Base-by-base conservation (phyloP, 2,888 invertebrate species). In the Coelinius sp. region DNA sequence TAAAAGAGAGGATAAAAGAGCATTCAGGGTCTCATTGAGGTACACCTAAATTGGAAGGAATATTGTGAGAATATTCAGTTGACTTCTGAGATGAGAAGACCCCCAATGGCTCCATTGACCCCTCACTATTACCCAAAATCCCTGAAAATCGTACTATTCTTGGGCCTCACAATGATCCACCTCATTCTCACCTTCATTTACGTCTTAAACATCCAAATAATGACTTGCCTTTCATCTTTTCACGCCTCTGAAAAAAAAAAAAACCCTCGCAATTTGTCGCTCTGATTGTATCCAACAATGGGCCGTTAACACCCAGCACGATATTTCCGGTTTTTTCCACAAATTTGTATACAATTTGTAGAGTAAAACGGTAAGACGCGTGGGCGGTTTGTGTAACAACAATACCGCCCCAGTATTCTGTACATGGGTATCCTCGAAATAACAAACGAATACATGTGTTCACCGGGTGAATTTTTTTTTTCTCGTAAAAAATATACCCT, bases 301-400 rank as follows among this genome's bases (percentile, higher is more conserved):
- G 73, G 67, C 65, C 59, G 79, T 78, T 81, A 82, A 81, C 81
- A 81, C 85, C 64, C 85, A 85, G 85, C 84, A 81, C 74, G 85
- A 81, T 79, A 84, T 81, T 82, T 85, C 85, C 85, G 83, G 81
- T 78, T 52, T 62, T 53, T 53, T 8, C 17, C 35, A n/a, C n/a
- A n/a, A n/a, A n/a, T n/a, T 4, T 31, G 4, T 31, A 4, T 8
- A 31, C 31, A 20, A 49, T 5, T 14, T 35, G 14, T 20, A 17
- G 31, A 3, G 49, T 10, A 22, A 31, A 59, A 35, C 70, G 67
- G 68, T 24, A 78, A 78, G 79, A 81, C 82, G 81, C 81, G 81
- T 79, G 79, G 85, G 85, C 84, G 85, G 80, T 85, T 84, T 83
- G 85, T 84, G 78, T 83, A 74, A 77, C 77, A 83, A 84, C 41